phyloP scores from a whole-genome alignment of 1,140 invertebrate species.

The Drosophila bipectinata region DNA sequence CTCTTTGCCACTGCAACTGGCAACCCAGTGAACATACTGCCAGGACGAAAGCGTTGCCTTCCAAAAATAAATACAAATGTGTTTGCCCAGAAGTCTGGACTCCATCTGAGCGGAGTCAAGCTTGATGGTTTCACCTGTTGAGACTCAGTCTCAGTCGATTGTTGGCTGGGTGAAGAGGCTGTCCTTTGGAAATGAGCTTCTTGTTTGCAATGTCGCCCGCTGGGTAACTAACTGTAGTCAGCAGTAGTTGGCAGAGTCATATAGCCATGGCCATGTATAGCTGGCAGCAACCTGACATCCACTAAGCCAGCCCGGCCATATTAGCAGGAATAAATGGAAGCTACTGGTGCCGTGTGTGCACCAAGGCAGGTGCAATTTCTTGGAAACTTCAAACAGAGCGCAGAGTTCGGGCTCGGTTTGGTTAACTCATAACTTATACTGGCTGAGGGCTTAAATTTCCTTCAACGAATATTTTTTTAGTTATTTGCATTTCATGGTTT shows the following conservation, averaged over 20 bases:
- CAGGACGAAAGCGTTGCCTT: background rate
- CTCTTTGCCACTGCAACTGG: conserved; percentile 23
- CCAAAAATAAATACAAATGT: background rate
- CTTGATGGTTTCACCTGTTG: background rate
- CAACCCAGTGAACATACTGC: conserved; percentile 34
- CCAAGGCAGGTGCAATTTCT: conserved; percentile 71
- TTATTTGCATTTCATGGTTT: conserved; percentile 37
- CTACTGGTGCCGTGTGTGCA: conserved; percentile 10
- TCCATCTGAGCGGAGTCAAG: background rate
- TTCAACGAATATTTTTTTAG: conserved; percentile 29
- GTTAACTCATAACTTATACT: conserved; percentile 37
- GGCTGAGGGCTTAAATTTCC: conserved; percentile 16
- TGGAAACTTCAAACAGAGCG: conserved; percentile 55
- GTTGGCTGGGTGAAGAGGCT: conserved; percentile 16
- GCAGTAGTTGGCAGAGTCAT: conserved; percentile 71
- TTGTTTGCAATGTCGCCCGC: conserved; percentile 47
- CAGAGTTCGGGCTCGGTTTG: background rate
- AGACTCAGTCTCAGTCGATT: background rate
- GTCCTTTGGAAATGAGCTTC: conserved; percentile 43
- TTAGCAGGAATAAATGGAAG: conserved; percentile 56
- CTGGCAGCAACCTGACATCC: conserved; percentile 40
- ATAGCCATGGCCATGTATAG: conserved; percentile 26
- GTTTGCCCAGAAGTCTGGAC: no score
- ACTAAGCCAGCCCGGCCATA: conserved; percentile 62
- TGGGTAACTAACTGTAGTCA: conserved; percentile 59